Conservation (phyloP, 2,888 invertebrate species). For the Amblyjoppa proteus region DNA sequence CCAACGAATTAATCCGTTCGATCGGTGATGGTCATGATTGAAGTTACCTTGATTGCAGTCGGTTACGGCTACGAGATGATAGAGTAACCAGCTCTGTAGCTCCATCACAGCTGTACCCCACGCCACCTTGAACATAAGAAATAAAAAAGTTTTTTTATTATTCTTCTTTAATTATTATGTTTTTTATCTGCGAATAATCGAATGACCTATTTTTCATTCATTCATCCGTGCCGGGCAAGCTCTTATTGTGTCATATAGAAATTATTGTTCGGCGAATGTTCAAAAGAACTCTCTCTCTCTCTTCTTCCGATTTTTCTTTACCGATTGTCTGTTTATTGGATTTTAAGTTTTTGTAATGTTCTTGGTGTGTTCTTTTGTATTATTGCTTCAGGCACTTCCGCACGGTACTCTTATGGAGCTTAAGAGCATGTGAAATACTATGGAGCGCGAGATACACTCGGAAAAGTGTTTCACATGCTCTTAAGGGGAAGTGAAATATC, state of each 20-base stretch:
- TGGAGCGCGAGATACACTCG: too few species aligned
- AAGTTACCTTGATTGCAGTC: constrained; percentile 84
- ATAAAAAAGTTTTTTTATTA: background rate
- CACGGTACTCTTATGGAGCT: too few species aligned
- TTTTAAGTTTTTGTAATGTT: too few species aligned
- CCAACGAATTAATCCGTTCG: constrained; percentile 24
- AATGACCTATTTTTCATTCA: background rate
- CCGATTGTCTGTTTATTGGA: too few species aligned
- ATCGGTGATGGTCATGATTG: background rate
- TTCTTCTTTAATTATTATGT: background rate
- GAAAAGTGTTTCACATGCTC: too few species aligned
- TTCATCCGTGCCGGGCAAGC: background rate
- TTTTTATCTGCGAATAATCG: background rate
- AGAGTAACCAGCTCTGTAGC: constrained; percentile 84
- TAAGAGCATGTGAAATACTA: too few species aligned
- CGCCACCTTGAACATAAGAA: constrained; percentile 80
- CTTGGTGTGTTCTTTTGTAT: too few species aligned
- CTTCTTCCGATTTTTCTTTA: too few species aligned
- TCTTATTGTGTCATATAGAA: background rate
- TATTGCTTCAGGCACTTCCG: too few species aligned
- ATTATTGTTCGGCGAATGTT: background rate
- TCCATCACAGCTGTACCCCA: constrained; percentile 84
- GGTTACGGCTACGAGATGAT: constrained; percentile 84
- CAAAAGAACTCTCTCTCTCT: background rate
- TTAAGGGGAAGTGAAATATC: too few species aligned